A percentile compares a stretch with the other conserved stretches of the same genome.
These are phyloP conservation scores for Melierax canorus DNA, from an alignment of 2,113 vertebrate genomes.

Conservation along the genomic window DNA sequence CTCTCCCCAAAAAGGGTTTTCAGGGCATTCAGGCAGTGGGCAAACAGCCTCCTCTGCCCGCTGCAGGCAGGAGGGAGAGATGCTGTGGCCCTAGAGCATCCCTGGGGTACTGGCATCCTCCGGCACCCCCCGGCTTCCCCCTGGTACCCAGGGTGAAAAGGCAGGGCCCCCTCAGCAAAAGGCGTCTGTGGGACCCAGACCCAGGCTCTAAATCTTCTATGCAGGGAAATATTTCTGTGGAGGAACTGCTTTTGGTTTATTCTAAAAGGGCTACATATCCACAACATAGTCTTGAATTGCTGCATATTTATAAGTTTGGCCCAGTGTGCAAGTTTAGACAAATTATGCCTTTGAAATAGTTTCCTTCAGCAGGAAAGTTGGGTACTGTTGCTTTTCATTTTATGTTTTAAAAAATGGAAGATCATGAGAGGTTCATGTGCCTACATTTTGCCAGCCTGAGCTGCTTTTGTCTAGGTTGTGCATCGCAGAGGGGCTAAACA, in stretches of 20 bases:
- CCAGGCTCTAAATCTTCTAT: background rate
- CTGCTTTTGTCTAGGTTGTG: constrained; percentile 2
- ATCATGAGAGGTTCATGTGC: background rate
- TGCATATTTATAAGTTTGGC: background rate
- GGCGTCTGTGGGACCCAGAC: background rate
- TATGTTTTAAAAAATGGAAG: background rate
- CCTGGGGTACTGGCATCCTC: too few species aligned
- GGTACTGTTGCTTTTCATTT: background rate
- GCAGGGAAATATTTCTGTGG: too few species aligned
- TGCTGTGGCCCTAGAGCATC: background rate
- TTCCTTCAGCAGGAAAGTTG: background rate
- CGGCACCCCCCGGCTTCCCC: fast-evolving
- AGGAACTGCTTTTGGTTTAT: too few species aligned
- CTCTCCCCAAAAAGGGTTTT: background rate
- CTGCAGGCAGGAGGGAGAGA: background rate
- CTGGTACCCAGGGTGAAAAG: background rate
- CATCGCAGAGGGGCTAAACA: background rate
- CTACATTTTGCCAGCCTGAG: constrained; percentile 24
- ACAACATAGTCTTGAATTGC: background rate
- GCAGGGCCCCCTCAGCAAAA: background rate
- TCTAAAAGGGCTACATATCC: too few species aligned
- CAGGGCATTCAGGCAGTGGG: background rate
- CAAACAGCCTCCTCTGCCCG: background rate
- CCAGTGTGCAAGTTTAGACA: background rate
- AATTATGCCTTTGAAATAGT: background rate